A percentile compares a stretch with the other conserved stretches of the same genome.
phyloP scores from a whole-genome alignment of 2,888 invertebrate genomes.

The Himalopsyche kuldschensis region DNA sequence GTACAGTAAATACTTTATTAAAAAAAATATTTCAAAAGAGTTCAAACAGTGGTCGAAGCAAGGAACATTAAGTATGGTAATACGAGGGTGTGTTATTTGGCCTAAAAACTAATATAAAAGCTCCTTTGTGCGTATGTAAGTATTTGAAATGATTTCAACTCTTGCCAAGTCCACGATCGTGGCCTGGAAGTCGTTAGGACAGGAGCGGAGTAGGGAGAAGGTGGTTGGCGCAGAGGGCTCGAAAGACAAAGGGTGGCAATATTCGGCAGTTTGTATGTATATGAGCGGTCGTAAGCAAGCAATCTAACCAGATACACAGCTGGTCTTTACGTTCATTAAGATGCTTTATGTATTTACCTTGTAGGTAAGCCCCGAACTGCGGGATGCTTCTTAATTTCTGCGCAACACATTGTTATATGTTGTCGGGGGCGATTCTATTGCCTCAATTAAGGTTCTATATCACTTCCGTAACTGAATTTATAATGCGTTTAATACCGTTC shows the following conservation, averaged over 20 bases:
- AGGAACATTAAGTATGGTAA: too few relatives aligned
- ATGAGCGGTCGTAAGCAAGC: slow-evolving; percentile 58
- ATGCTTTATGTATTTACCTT: slow-evolving; percentile 55
- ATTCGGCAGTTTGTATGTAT: slow-evolving; percentile 61
- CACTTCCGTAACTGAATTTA: slow-evolving; percentile 39
- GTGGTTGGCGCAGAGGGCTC: slow-evolving; percentile 52
- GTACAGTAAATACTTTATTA: too few relatives aligned
- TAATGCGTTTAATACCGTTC: slow-evolving; percentile 36
- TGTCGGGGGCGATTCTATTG: slow-evolving; percentile 22
- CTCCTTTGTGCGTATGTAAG: not conserved
- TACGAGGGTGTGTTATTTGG: not conserved
- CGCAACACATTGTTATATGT: slow-evolving; percentile 37
- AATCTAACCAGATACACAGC: slow-evolving; percentile 50
- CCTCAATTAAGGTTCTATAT: slow-evolving; percentile 38
- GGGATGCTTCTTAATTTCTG: slow-evolving; percentile 37
- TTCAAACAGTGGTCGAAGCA: too few relatives aligned
- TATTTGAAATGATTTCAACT: not conserved
- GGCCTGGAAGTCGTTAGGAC: not conserved
- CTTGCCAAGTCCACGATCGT: not conserved
- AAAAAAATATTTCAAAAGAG: too few relatives aligned
- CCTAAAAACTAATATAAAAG: not conserved
- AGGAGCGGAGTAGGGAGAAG: slow-evolving; percentile 56
- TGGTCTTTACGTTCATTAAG: slow-evolving; percentile 62
- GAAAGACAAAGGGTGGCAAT: slow-evolving; percentile 40
- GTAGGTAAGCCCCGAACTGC: slow-evolving; percentile 27